Conservation (phyloP, 1,140 invertebrate genomes). For the Olivierus martensii region DNA sequence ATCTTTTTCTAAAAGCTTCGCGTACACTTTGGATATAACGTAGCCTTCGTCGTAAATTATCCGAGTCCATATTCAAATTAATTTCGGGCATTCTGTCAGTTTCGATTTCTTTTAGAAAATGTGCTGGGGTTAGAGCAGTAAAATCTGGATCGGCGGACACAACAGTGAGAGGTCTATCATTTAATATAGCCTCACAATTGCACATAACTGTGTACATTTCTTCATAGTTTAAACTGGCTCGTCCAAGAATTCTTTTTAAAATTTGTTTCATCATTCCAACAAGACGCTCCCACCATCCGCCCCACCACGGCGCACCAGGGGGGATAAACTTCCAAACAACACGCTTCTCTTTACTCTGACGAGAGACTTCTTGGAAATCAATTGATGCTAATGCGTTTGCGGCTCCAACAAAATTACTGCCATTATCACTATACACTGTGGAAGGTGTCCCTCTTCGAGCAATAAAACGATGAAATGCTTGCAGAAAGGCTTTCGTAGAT, state of each 20-base stretch:
- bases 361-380: too few species aligned
- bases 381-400: too few species aligned
- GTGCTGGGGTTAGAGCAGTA: neutral
- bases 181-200: constrained; percentile 1
- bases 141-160: neutral
- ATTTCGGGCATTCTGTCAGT: too few species aligned
- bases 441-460: constrained; percentile 25
- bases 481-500: too few species aligned
- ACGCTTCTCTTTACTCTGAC: neutral
- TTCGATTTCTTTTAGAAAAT: too few species aligned
- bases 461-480: too few species aligned
- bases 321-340: constrained; percentile 1
- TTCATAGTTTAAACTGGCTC: neutral
- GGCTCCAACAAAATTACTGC: constrained; percentile 28
- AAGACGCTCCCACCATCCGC: constrained; percentile 2
- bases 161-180: constrained; percentile 1
- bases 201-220: neutral
- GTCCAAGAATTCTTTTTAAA: neutral
- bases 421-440: too few species aligned
- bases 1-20: neutral
- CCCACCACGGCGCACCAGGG: neutral
- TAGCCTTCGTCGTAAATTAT: neutral
- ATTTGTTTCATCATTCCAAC: constrained; percentile 1
- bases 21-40: too few species aligned
- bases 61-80: neutral